phyloP scores from a whole-genome alignment of 2,888 invertebrate species.

The Nomada lathburiana region DNA sequence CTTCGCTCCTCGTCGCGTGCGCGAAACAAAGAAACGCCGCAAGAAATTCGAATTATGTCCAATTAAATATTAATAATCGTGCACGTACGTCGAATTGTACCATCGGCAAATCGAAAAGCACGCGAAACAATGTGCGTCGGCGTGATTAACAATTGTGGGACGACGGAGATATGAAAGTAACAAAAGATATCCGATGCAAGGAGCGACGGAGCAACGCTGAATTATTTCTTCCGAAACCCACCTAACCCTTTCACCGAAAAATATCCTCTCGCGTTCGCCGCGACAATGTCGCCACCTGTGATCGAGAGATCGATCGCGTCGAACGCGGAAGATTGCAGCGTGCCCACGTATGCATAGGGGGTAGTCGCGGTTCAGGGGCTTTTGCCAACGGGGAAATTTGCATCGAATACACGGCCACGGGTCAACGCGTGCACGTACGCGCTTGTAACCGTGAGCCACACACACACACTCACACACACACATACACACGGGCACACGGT shows the following conservation, averaged over 20 bases:
- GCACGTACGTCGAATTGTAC: no score
- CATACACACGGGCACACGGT: neutral
- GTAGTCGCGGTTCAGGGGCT: conserved; percentile 73
- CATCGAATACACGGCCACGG: conserved; percentile 74
- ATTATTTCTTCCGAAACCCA: no score
- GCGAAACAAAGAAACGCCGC: no score
- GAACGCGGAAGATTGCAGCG: conserved; percentile 30
- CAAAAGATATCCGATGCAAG: no score
- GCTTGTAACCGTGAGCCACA: no score
- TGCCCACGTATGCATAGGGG: conserved; percentile 48
- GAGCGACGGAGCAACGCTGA: no score
- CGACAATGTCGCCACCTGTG: conserved; percentile 7
- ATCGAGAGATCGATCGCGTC: conserved; percentile 50
- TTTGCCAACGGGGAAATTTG: conserved; percentile 75
- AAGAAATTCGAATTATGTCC: no score
- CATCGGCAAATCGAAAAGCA: fast-evolving
- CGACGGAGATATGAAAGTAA: no score
- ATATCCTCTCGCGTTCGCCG: neutral
- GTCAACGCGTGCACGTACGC: conserved; percentile 59
- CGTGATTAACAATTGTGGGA: no score
- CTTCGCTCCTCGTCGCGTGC: no score
- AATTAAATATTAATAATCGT: no score
- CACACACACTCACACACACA: neutral
- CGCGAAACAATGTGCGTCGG: no score
- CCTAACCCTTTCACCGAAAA: neutral